Evolutionary conservation across 2,888 invertebrate genomes (phyloP).

Genomic region (Thereva unica): DNA sequence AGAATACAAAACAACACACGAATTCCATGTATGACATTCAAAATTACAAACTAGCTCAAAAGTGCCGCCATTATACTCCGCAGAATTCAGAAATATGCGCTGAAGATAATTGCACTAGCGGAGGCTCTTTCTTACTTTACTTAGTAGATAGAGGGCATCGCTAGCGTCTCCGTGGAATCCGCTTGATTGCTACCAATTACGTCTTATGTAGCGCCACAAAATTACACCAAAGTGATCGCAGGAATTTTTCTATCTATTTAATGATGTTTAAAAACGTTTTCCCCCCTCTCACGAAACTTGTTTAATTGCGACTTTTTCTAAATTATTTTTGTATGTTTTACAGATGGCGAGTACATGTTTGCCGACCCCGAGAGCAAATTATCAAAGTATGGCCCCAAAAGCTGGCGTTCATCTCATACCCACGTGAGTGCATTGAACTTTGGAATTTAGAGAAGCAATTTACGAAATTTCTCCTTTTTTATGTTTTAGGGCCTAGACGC

Average conservation of each 20-base stretch:
- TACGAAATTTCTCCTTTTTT: constrained; percentile 7
- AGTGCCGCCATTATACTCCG: constrained; percentile 24
- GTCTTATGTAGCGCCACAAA: constrained; percentile 36
- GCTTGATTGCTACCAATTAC: constrained; percentile 36
- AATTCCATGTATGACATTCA: constrained; percentile 21
- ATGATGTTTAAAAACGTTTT: constrained; percentile 22
- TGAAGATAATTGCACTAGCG: constrained; percentile 20
- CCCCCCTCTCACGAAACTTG: not conserved
- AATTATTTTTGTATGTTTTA: constrained; percentile 52
- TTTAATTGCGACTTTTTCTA: not conserved
- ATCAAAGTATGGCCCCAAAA: constrained; percentile 94
- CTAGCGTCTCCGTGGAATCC: constrained; percentile 30
- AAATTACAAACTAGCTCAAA: constrained; percentile 32
- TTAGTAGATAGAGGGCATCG: constrained; percentile 20
- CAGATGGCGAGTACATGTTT: constrained; percentile 96
- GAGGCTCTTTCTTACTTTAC: not conserved
- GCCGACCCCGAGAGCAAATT: constrained; percentile 93
- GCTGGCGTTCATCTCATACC: constrained; percentile 92
- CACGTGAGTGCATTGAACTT: constrained; percentile 64
- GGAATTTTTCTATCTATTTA: constrained; percentile 21
- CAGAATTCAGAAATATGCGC: constrained; percentile 24
- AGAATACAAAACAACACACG: too few species aligned
- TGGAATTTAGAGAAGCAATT: not conserved
- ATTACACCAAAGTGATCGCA: constrained; percentile 34
- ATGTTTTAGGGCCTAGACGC: constrained; percentile 79